Base-by-base conservation (phyloP, 1,140 invertebrate species). In the Campoletis sonorensis region DNA sequence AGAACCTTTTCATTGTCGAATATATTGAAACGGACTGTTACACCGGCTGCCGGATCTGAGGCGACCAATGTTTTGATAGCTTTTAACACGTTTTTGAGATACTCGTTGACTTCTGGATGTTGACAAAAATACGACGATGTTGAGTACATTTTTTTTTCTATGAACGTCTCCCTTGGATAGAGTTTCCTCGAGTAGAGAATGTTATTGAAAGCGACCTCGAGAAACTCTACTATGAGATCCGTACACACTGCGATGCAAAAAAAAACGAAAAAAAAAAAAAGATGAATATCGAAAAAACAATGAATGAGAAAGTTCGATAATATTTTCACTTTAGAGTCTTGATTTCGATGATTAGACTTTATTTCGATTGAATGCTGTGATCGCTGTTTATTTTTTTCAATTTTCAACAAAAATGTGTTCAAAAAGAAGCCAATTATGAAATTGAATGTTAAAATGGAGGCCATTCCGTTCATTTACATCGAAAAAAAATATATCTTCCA, bases 91-190 rank as follows among this genome's bases (percentile, higher is more conserved):
- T 93, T 91, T 85, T 91, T 92, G 26, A 95, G 91, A 80, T 95
- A 95, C 64, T 93, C 88, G 72, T 93, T 94, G 0, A 95, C 87
- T 86, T 94, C 93, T 37, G 94, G 94, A 89, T 95, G 94, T 67
- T 92, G 89, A 45, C 93, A 94, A 73, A 92, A 87, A 82, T 94
- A 89, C 0, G 94, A 90, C 21, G 91, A 90, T 26, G 92, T 89
- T 30, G 92, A 93, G 80, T 95, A 95, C 80, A 94, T 93, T 84
- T 92, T 94, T 85, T 92, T 93, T 10, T 89, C 90, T 72, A 91
- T 90, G 88, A 94, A 95, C 84, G 94, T 93, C 87, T 92, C 93
- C 79, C 91, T 85, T 0, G 94, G 94, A 88, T 95, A 95, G 10
- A 95, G 86, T 79, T 93, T 92, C 68, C 93, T 86, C 45, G 91